These are phyloP conservation scores for Oncorhynchus gorbuscha DNA, from an alignment of 2,113 vertebrate genomes.

Conservation along the genomic window DNA sequence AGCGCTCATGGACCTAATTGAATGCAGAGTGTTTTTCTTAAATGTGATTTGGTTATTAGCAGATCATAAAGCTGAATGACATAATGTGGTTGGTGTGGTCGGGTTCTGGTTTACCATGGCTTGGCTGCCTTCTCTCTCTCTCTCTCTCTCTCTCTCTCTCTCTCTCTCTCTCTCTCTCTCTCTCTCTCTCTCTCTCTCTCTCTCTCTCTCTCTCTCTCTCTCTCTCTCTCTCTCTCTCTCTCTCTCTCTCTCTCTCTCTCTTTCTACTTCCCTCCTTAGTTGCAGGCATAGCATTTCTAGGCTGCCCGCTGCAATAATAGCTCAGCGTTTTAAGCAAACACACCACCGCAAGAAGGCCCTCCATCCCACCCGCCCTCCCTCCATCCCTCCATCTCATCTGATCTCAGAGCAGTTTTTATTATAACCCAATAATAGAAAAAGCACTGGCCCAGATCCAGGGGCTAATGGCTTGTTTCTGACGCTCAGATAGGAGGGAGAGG, in stretches of 20 bases:
- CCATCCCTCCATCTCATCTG: slow-evolving; percentile 40
- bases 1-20: slow-evolving; percentile 49
- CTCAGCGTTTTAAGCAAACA: slow-evolving; percentile 73
- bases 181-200: not conserved
- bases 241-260: not conserved
- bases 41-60: slow-evolving; percentile 69
- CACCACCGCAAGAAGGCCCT: slow-evolving; percentile 55
- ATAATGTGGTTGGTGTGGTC: slow-evolving; percentile 70
- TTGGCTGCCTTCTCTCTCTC: not conserved
- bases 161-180: slow-evolving; percentile 16
- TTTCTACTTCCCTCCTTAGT: slow-evolving; percentile 6
- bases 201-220: too few relatives aligned
- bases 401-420: slow-evolving; percentile 50
- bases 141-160: not conserved
- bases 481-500: slow-evolving; percentile 29
- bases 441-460: slow-evolving; percentile 49
- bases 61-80: slow-evolving; percentile 68
- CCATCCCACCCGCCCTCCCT: not conserved
- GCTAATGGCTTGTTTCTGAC: slow-evolving; percentile 58
- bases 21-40: slow-evolving; percentile 64
- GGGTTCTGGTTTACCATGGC: slow-evolving; percentile 58
- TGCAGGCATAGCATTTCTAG: slow-evolving; percentile 63
- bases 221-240: too few relatives aligned
- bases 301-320: slow-evolving; percentile 57
- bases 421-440: slow-evolving; percentile 48